Evolutionary conservation across 2,113 vertebrate species (phyloP), one percentile per base, ranked within the genome.

Genomic region (Phyllostomus discolor): DNA sequence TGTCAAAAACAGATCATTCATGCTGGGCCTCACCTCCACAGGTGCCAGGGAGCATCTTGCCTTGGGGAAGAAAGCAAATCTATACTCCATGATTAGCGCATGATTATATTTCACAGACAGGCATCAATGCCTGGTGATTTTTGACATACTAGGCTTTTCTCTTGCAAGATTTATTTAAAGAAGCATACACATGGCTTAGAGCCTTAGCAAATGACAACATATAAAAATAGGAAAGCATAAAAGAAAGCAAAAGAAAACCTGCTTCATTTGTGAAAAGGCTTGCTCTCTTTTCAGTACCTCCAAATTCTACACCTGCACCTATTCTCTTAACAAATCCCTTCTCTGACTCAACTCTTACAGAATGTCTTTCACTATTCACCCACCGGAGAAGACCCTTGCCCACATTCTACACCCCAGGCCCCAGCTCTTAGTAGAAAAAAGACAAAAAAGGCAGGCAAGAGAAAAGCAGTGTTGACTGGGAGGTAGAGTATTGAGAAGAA

Each of bases 131-230:
- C 85, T 97, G 70, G 87, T 98, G 92, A 98, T 97, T 97, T 62
- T 97, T 95, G 96, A 95, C 84, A 91, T 35, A 89, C 82, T 97
- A 87, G 83, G 95, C 93, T 97, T 95, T 98, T 96, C 93, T 97
- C 96, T 97, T 96, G 70, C 78, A 90, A 91, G 90, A 84, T 97
- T 97, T 97, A 97, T 97, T 97, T 97, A 97, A 97, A 95, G 97
- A 97, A 92, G 52, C 66, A 94, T 52, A 93, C 41, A 28, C 94
- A 81, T 87, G 62, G 80, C 57, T 97, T 95, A 88, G 46, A 97
- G 92, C 94, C 90, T 93, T 17, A 64, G 94, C 90, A 88, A 96
- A 95, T 82, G 84, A 89, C 73, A 93, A 84, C 46, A 91, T 35
- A 84, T 46, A 95, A 95, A 97, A 95, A 93, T 73, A 97, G 62